Base-by-base conservation (phyloP, 1,140 invertebrate genomes). In the Aphelenchoides avenae region DNA sequence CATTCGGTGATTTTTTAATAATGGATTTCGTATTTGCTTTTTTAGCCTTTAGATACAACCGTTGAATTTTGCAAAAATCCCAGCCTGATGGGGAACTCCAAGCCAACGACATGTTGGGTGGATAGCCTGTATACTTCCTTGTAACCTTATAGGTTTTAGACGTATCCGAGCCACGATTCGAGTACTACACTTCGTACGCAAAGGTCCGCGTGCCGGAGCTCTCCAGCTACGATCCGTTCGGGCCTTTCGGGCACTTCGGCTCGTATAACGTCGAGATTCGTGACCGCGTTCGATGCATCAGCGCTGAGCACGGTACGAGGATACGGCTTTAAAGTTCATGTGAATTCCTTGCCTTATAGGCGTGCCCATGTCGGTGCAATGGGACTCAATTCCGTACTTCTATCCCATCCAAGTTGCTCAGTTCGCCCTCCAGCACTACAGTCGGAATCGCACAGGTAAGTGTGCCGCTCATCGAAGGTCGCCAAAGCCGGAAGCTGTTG, bases 391-490 rank as follows among this genome's bases (percentile, higher is more conserved):
- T 83, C 41, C 68, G 68, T 94, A 96, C 78, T 92, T 87, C 78
- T 98, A 98, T 81, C 91, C 92, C 0, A 95, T 93, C 1, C 94
- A 98, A 82, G 94, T 98, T 61, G 91, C 92, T 3, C 94, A 98
- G 78, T 98, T 90, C 79, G 93, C 89, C 0, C 79, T 98, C 31
- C 89, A 91, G 22, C 94, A 98, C 80, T 97, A 92, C 79, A 93
- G 89, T 60, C 36, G 64, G 29, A 57, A 63, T 33, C 20, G 18
- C 9, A 56, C 30, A 24, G 57, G 64, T 64, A 40, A 29, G 27
- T 49, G 24, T 58, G 6, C n/a, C 42, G n/a, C n/a, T n/a, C n/a
- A n/a, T n/a, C n/a, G n/a, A n/a, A n/a, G n/a, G n/a, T n/a, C n/a
- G n/a, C n/a, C n/a, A n/a, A n/a, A n/a, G n/a, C n/a, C n/a, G n/a